Percentiles rank a stretch among this genome's conserved stretches.
These are phyloP conservation scores for Lepidothrix coronata DNA, from an alignment of 2,113 vertebrate species.

Conservation along the genomic window DNA sequence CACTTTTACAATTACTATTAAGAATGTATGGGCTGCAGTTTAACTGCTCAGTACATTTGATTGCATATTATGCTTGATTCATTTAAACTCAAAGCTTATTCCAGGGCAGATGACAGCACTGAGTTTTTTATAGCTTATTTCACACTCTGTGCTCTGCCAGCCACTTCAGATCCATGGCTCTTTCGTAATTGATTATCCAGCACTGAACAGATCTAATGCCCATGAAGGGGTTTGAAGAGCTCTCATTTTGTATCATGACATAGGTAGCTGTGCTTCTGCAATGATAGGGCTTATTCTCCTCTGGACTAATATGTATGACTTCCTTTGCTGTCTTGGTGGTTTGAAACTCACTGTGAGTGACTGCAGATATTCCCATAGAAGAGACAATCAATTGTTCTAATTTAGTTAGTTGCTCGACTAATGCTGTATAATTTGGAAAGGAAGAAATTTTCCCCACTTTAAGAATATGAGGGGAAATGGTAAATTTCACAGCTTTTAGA, in stretches of 20 bases:
- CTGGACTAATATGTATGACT: neutral
- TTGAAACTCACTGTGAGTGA: neutral
- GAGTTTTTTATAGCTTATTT: conserved; percentile 48
- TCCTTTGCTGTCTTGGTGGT: neutral
- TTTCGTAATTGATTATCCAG: conserved; percentile 35
- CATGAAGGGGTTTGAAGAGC: neutral
- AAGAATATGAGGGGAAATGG: neutral
- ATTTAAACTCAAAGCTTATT: conserved; percentile 15
- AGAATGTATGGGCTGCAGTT: neutral
- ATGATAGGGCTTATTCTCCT: neutral
- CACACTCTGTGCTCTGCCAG: conserved; percentile 14
- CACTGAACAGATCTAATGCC: neutral
- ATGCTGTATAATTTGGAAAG: neutral
- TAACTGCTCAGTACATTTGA: conserved; percentile 21
- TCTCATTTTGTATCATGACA: neutral
- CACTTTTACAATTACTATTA: conserved; percentile 23
- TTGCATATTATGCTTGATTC: conserved; percentile 13
- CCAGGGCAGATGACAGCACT: neutral
- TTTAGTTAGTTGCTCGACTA: neutral
- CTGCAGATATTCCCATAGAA: neutral
- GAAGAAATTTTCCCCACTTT: neutral
- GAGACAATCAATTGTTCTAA: neutral
- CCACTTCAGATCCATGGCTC: neutral
- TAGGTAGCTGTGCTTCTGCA: neutral
- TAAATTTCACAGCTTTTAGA: neutral